Conservation (phyloP, 2,113 vertebrate genomes). For the Guaruba guarouba region DNA sequence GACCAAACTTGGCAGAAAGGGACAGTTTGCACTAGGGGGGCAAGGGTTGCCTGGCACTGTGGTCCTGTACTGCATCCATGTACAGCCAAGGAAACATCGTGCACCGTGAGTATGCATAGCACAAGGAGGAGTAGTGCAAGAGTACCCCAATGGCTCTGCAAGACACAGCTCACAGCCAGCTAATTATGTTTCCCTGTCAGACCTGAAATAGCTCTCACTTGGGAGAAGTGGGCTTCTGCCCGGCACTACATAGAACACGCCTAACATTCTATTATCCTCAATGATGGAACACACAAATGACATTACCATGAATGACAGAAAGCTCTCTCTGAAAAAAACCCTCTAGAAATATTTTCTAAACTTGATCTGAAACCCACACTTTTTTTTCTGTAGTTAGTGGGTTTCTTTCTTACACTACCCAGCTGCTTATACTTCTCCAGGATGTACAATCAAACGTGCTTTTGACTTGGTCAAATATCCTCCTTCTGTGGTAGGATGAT, state of each 20-base stretch:
- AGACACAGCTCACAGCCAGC: not conserved
- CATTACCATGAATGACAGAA: not conserved
- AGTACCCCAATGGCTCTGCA: not conserved
- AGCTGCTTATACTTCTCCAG: not conserved
- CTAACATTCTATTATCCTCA: not conserved
- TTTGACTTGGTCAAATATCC: not conserved
- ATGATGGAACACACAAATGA: not conserved
- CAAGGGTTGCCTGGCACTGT: not conserved
- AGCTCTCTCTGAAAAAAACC: not conserved
- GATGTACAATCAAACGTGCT: not conserved
- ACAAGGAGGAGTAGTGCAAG: fast-evolving
- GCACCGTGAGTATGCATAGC: not conserved
- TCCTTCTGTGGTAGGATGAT: slow-evolving; percentile 11
- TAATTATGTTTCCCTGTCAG: not conserved
- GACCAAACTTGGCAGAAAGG: not conserved
- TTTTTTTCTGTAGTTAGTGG: not conserved
- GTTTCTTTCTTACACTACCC: not conserved
- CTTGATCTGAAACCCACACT: not conserved
- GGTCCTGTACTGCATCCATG: not conserved
- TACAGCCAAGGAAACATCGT: fast-evolving
- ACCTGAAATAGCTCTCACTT: not conserved
- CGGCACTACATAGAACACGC: not conserved
- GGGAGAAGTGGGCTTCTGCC: not conserved
- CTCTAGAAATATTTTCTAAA: not conserved
- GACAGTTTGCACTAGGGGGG: fast-evolving